Evolutionary conservation across 2,888 invertebrate genomes (phyloP), one percentile per base, ranked within the genome.

Genomic region (Thyatira batis): DNA sequence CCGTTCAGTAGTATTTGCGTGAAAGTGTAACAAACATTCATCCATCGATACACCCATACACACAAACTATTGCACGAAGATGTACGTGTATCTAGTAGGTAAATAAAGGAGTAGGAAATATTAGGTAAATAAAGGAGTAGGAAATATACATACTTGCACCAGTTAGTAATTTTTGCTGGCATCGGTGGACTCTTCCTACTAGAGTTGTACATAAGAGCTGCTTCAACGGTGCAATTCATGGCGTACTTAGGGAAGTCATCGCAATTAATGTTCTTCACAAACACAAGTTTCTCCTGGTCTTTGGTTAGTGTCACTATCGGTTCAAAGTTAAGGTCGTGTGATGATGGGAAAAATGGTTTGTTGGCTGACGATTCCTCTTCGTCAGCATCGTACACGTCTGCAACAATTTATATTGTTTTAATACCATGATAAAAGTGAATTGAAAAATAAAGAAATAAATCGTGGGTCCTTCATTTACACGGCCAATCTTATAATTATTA

Each of bases 201-300:
- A 0, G 82, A 82, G 43, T 89, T 88, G 54, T 88, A 88, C 30
- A 85, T 73, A 1, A 77, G 0, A 0, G 85, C 86, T 1, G 89
- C 85, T 9, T 80, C 73, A 5, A 71, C 8, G 0, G 85, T 87
- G 56, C 89, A 90, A 45, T 87, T 84, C 0, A 65, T n/a, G 0
- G 82, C 82, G 49, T 85, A 89, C 10, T 55, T 63, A 0, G 75
- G 27, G 45, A 89, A 89, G 4, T 80, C 74, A 0, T 87, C 82
- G 53, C 90, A 90, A 45, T 84, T 76, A 1, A 88, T 73, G 23
- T 84, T 82, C 58, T 73, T 80, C 0, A 64, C 20, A 1, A 70
- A 0, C 0, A 59, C 44, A 10, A 68, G 20, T 52, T 78, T 80
- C 1, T 78, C 77, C 27, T 70, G 70, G 1, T 76, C 69, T 39